Evolutionary conservation across 2,113 vertebrate genomes (phyloP), one percentile per base, ranked within the genome.

Genomic region (Boleophthalmus pectinirostris): DNA sequence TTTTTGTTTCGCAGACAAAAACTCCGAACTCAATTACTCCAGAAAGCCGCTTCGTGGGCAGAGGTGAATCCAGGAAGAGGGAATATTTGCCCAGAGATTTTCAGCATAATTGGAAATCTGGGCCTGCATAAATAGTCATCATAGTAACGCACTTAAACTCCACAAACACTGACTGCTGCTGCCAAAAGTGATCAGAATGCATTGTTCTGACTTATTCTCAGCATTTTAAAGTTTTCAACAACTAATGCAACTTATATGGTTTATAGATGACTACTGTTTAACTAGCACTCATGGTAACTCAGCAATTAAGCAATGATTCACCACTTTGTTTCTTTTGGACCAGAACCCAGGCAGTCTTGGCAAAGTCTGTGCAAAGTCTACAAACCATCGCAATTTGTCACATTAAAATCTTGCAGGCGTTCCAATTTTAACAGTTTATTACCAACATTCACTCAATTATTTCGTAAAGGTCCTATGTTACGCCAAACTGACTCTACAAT

Each of bases 1-100:
- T 82, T 73, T 80, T 61, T 68, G 49, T 61, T 61, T 83, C 87
- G 69, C 66, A 77, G 69, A 83, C 73, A 81, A 89, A 83, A 89
- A 69, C 69, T 68, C 74, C 63, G 24, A 58, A 87, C 84, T 88
- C 80, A 82, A 86, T 92, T 85, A 89, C 83, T 63, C 73, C 69
- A 72, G 70, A 74, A 85, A 88, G 82, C 87, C 68, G 77, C 68
- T 64, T 72, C 75, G 72, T 78, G 75, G 82, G 83, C 79, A 78
- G 82, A 89, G 79, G 87, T 86, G 81, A 83, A 91, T 82, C 85
- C 73, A 66, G 75, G 81, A 86, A 88, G 84, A 85, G 74, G 83
- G 83, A 87, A 90, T 91, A 86, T 93, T 93, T 90, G 87, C 82
- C 72, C 46, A 85, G 85, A 84, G 83, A 90, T 88, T 87, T 54